phyloP scores from a whole-genome alignment of 2,113 vertebrate species.

The Ellobius talpinus region DNA sequence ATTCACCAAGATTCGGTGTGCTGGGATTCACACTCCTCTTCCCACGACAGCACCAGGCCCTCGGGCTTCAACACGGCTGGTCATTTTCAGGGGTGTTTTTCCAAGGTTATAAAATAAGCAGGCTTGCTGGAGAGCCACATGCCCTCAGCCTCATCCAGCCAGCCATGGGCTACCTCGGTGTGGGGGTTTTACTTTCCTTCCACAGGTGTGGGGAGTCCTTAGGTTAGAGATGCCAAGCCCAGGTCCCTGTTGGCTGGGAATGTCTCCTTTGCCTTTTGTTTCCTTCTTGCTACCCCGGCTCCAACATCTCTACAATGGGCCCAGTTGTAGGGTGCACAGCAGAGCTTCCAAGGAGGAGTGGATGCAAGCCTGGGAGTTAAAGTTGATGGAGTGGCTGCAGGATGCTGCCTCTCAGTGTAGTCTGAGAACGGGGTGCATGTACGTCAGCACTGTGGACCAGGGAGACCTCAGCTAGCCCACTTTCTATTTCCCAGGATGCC shows the following conservation, averaged over 20 bases:
- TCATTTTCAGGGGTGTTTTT: slow-evolving; percentile 75
- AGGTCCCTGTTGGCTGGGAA: not conserved
- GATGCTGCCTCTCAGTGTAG: not conserved
- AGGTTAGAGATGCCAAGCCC: not conserved
- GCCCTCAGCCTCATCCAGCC: slow-evolving; percentile 49
- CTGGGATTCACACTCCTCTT: slow-evolving; percentile 80
- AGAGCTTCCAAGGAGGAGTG: not conserved
- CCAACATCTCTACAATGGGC: not conserved
- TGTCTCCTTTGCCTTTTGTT: not conserved
- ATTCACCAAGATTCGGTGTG: slow-evolving; percentile 77
- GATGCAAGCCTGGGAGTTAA: not conserved
- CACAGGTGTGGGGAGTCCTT: not conserved
- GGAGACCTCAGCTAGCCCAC: not conserved
- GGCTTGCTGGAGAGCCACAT: slow-evolving; percentile 38
- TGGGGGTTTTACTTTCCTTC: slow-evolving; percentile 48
- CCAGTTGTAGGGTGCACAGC: not conserved
- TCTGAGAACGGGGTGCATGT: rapidly evolving
- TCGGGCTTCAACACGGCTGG: slow-evolving; percentile 77
- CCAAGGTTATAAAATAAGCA: slow-evolving; percentile 55
- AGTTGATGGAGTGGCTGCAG: not conserved
- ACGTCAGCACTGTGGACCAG: not conserved
- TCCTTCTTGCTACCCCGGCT: not conserved
- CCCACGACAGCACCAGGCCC: slow-evolving; percentile 66
- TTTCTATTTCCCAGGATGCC: not conserved
- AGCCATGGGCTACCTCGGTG: not conserved